phyloP scores from a whole-genome alignment of 2,113 vertebrate genomes.

The Echinops telfairi region DNA sequence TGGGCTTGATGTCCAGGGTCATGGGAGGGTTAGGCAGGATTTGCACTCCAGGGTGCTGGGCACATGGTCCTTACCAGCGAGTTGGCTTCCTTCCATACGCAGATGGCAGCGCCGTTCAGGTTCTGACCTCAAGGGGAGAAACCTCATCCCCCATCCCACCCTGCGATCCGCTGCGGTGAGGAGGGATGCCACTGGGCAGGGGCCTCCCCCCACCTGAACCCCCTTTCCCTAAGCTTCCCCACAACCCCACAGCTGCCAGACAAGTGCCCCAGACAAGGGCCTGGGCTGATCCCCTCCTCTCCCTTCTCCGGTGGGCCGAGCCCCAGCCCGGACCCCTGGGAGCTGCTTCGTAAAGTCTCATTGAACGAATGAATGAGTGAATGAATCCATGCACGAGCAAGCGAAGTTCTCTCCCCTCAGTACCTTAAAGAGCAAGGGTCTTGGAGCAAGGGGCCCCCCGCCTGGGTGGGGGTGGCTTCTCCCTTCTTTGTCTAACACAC shows the following conservation, averaged over 20 bases:
- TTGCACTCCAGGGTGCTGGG: background rate
- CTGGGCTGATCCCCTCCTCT: background rate
- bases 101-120: fast-evolving
- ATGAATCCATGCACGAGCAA: background rate
- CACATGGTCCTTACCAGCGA: fast-evolving
- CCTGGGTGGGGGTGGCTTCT: background rate
- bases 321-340: background rate
- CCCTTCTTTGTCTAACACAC: background rate
- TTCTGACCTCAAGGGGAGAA: fast-evolving
- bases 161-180: too few relatives aligned
- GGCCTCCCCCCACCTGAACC: background rate
- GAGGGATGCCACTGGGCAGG: too few relatives aligned
- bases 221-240: background rate
- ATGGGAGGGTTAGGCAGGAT: background rate
- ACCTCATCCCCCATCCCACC: too few relatives aligned
- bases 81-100: background rate
- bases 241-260: background rate
- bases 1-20: fast-evolving
- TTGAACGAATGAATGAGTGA: background rate
- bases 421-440: background rate
- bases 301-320: background rate
- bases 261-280: too few relatives aligned
- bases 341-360: background rate
- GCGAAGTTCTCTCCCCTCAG: background rate
- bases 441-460: background rate